Evolutionary conservation across 2,888 invertebrate genomes (phyloP), one percentile per base, ranked within the genome.

Genomic region (Yponomeuta cagnagella): DNA sequence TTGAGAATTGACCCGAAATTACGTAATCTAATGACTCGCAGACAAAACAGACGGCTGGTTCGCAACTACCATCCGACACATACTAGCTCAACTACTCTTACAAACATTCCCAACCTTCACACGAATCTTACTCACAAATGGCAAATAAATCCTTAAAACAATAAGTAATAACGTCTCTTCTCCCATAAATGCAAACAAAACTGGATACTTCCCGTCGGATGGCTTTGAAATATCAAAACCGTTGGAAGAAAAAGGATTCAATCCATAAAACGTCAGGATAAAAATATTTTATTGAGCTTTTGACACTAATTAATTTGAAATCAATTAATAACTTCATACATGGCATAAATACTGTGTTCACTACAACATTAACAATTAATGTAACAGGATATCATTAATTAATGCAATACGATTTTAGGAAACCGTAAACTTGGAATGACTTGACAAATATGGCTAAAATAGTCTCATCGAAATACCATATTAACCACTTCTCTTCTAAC

Each of bases 201-300:
- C 65, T 68, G 12, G 58, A 10, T 65, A 48, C 58, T 71, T 48
- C 52, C 52, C 52, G 52, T 58, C 52, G 52, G 52, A 68, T 64
- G 67, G 65, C 30, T 65, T 23, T 70, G 63, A 64, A 70, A 71
- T 63, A 68, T 64, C 68, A 70, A 71, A 73, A 70, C 63, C 69
- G 48, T 69, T 72, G 75, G 74, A 75, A 75, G 75, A 75, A 73
- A 72, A 72, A 69, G 48, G 73, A 52, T 68, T 68, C 10, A 52
- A 58, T 71, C 63, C 12, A 43, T 71, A 68, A 72, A 71, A 71
- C 48, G 43, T 64, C 71, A 71, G 64, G 63, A 31, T 63, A 48
- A 69, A 64, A 31, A 30, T 78, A 81, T 81, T 79, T 82, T 79
- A 85, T 90, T 89, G 90, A 89, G 89, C 89, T 85, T 87, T 86